Percentiles rank a stretch among this genome's conserved stretches.
Evolutionary conservation across 1,140 invertebrate species (phyloP).

Genomic region (Holotrichia oblita): DNA sequence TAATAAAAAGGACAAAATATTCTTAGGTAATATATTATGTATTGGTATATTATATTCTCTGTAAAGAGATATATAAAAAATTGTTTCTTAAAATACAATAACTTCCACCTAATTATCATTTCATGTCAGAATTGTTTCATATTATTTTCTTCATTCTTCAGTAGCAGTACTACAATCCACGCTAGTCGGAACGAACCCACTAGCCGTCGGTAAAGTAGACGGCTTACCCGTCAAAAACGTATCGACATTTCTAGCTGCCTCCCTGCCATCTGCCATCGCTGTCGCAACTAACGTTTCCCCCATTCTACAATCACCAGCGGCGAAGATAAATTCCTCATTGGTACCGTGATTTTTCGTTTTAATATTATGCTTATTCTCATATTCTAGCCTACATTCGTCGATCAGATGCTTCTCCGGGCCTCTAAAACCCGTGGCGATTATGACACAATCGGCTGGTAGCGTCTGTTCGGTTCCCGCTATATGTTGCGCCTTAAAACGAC

Average conservation of each 20-base stretch:
- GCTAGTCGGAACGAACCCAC: too few relatives aligned
- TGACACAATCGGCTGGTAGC: conserved; percentile 88
- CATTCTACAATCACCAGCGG: conserved; percentile 96
- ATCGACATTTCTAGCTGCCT: conserved; percentile 95
- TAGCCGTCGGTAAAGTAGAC: conserved; percentile 74
- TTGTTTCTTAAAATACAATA: too few relatives aligned
- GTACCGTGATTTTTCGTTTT: conserved; percentile 87
- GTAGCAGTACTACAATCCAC: too few relatives aligned
- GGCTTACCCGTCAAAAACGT: conserved; percentile 75
- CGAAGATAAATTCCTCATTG: conserved; percentile 87
- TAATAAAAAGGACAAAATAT: too few relatives aligned
- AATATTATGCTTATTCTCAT: conserved; percentile 93
- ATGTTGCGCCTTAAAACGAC: conserved; percentile 94
- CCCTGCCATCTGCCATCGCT: conserved; percentile 97
- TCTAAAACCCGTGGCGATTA: conserved; percentile 98
- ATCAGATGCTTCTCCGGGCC: conserved; percentile 94
- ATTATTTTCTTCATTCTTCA: too few relatives aligned
- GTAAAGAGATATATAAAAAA: too few relatives aligned
- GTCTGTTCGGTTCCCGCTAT: conserved; percentile 82
- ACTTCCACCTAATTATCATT: too few relatives aligned
- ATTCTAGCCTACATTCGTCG: conserved; percentile 82
- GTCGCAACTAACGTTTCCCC: conserved; percentile 98
- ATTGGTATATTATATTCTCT: too few relatives aligned
- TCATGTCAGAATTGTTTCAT: too few relatives aligned
- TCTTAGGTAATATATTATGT: too few relatives aligned